Base-by-base conservation (phyloP, 2,113 vertebrate genomes). In the Phrynosoma platyrhinos region DNA sequence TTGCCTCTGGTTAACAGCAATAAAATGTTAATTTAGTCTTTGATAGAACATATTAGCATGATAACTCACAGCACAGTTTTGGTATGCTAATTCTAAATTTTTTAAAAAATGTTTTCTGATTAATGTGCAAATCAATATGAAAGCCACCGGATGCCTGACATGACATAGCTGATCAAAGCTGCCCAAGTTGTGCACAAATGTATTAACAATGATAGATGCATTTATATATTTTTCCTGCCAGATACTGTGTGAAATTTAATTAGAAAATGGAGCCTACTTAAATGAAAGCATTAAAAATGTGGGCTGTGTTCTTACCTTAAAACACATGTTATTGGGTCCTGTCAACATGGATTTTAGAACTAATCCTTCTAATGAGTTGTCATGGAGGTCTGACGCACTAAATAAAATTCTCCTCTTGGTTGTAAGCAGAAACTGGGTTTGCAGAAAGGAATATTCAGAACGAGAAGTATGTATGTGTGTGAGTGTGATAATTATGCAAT, bases 21-120 rank as follows among this genome's bases (percentile, higher is more conserved):
- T 92, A 92, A 97, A 96, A 95, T 95, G 91, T 94, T 97, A 96
- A 95, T 95, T 95, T 95, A 93, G 85, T 92, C 91, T 95, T 96
- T 95, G 92, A 94, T 95, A 94, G 89, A 89, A 87, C 42, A 85
- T 95, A 96, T 95, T 96, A 96, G 89, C 93, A 94, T 95, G 94
- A 90, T 93, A 96, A 94, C 90, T 92, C 86, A 91, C 77, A 95
- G 91, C 94, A 94, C 52, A 90, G 78, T 96, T 94, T 95, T 89
- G 80, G 71, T 94, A 91, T 94, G 90, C 85, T 95, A 95, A 94
- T 96, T 94, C 62, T 89, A 79, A n/a, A n/a, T 71, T 71, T 71
- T 30, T 71, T 2, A 93, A 92, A 94, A 95, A 91, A 92, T 85
- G 0, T 75, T 21, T 71, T 90, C 87, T 93, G 88, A 95, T 95